Conservation (phyloP, 2,888 invertebrate genomes). For the Aspidiotus rigidus region DNA sequence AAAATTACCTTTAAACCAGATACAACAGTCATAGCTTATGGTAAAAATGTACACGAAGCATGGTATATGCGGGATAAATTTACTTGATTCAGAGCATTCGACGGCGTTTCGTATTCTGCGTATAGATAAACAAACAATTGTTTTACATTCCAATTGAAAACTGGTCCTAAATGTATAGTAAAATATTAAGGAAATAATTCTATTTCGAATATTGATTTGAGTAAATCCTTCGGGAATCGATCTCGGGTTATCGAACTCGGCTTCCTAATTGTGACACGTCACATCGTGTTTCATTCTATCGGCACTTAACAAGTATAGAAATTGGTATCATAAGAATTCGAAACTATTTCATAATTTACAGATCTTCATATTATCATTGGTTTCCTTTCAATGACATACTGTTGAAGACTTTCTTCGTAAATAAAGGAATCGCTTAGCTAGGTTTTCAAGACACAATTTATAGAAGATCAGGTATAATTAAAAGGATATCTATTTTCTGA, state of each 20-base stretch:
- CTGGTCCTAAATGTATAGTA: conserved; percentile 56
- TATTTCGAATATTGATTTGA: background rate
- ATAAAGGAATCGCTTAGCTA: background rate
- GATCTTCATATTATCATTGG: too few relatives aligned
- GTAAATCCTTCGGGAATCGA: background rate
- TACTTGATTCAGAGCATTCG: conserved; percentile 77
- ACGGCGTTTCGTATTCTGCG: conserved; percentile 84
- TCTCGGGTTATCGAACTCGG: too few relatives aligned
- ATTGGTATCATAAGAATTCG: too few relatives aligned
- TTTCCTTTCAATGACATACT: too few relatives aligned
- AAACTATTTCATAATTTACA: background rate
- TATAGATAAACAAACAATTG: conserved; percentile 93
- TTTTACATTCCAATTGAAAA: conserved; percentile 99
- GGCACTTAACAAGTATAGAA: too few relatives aligned
- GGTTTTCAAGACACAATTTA: background rate
- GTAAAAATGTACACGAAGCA: background rate
- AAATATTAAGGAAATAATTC: conserved; percentile 13
- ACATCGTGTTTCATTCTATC: too few relatives aligned
- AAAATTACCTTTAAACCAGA: conserved; percentile 62
- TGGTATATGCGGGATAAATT: conserved; percentile 7
- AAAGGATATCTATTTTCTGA: conserved; percentile 72
- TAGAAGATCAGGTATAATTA: background rate
- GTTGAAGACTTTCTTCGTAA: background rate
- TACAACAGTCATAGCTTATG: background rate
- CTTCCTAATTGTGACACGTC: too few relatives aligned